A percentile compares a stretch with the other conserved stretches of the same genome.
Evolutionary conservation across 2,113 vertebrate genomes (phyloP).

Genomic region (Psammodynastes pulverulentus): DNA sequence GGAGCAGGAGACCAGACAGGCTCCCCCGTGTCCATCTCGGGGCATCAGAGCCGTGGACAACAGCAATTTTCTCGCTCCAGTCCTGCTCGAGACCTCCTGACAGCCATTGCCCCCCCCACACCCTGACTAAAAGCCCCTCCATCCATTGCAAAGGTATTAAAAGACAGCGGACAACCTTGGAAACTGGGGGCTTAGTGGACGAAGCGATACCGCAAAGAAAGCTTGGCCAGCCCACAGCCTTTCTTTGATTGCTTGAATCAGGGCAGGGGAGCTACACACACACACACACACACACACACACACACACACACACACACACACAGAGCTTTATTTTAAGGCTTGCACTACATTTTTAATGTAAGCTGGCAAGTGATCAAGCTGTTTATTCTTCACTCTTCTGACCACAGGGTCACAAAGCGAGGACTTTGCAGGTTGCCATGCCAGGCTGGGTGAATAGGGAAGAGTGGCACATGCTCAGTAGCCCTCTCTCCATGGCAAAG

Average conservation of each 20-base stretch:
- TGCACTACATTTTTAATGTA: not conserved
- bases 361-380: not conserved
- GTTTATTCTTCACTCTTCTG: not conserved
- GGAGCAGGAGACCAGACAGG: slow-evolving; percentile 61
- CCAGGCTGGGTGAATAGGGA: no score
- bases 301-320: rapidly evolving
- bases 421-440: no score
- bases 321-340: no score
- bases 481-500: not conserved
- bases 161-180: no score
- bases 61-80: not conserved
- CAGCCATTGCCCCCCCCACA: no score
- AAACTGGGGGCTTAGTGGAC: no score
- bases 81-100: not conserved
- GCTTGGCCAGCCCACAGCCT: not conserved
- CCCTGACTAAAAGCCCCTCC: not conserved
- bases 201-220: not conserved
- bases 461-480: not conserved
- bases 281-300: no score
- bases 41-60: not conserved
- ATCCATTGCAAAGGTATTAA: not conserved
- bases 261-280: no score
- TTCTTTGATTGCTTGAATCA: not conserved
- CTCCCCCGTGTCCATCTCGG: slow-evolving; percentile 45
- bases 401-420: no score